These are phyloP conservation scores for Cydia fagiglandana DNA, from an alignment of 1,140 invertebrate genomes.

Conservation along the genomic window DNA sequence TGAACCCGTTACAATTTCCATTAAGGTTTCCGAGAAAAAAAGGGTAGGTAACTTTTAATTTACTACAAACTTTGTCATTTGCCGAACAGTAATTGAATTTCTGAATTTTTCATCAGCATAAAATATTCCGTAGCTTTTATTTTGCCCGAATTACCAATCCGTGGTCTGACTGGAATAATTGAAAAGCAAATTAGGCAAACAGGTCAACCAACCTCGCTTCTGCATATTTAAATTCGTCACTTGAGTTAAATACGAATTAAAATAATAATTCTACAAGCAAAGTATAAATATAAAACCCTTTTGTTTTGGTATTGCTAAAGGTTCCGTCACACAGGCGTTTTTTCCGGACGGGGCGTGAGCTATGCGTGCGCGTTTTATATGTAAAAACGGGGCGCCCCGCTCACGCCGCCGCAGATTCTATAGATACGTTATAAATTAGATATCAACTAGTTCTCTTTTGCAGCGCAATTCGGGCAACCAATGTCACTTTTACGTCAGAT, in stretches of 20 bases:
- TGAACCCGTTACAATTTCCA: too few relatives aligned
- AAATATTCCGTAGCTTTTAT: background rate
- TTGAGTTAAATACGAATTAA: background rate
- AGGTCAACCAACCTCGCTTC: conserved; percentile 8
- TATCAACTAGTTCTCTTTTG: too few relatives aligned
- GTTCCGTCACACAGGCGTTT: too few relatives aligned
- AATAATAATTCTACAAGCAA: background rate
- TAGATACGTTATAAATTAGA: too few relatives aligned
- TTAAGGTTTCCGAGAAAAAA: background rate
- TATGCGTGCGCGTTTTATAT: too few relatives aligned
- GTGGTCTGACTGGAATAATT: background rate
- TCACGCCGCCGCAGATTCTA: too few relatives aligned
- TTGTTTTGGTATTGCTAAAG: too few relatives aligned
- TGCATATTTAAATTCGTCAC: conserved; percentile 20
- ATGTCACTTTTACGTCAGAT: too few relatives aligned
- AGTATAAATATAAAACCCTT: too few relatives aligned
- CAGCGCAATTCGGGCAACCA: too few relatives aligned
- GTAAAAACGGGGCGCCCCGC: too few relatives aligned
- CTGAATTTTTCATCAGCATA: conserved; percentile 9
- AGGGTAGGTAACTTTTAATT: background rate
- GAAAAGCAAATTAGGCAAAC: conserved; percentile 26
- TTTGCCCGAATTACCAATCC: background rate
- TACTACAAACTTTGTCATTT: background rate
- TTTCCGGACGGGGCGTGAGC: too few relatives aligned
- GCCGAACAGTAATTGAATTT: background rate